Conservation (phyloP, 2,888 invertebrate species). For the Itoplectis maculator region DNA sequence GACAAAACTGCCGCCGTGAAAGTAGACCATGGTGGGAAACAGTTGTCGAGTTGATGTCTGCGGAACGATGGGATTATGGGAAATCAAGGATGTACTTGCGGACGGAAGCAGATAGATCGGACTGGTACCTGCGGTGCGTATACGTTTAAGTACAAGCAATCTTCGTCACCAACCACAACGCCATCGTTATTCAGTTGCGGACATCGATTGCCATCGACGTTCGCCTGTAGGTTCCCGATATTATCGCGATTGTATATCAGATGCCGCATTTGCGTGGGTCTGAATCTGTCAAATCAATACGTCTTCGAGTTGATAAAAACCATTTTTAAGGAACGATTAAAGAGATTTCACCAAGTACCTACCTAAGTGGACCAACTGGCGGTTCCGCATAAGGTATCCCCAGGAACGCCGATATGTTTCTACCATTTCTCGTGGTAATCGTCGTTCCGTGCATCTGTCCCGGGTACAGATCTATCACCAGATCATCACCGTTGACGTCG, state of each 20-base stretch:
- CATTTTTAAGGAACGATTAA: neutral
- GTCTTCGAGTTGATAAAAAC: neutral
- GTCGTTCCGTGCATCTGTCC: neutral
- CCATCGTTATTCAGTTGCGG: slow-evolving; percentile 55
- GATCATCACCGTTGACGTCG: too few species aligned
- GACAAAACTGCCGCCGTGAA: slow-evolving; percentile 67
- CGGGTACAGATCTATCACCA: too few species aligned
- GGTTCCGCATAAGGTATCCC: slow-evolving; percentile 68
- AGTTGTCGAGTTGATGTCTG: neutral
- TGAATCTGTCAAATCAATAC: slow-evolving; percentile 65
- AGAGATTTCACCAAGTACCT: neutral
- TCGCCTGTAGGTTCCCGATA: too few species aligned
- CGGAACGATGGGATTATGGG: neutral
- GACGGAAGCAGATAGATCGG: too few species aligned
- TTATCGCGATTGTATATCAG: too few species aligned
- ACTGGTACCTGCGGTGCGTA: slow-evolving; percentile 60
- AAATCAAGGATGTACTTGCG: neutral
- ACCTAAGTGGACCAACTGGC: slow-evolving; percentile 60
- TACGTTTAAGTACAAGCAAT: slow-evolving; percentile 63
- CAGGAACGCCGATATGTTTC: slow-evolving; percentile 45
- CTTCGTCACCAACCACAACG: slow-evolving; percentile 50
- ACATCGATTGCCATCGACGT: slow-evolving; percentile 52
- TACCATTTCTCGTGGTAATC: slow-evolving; percentile 44
- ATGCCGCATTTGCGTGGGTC: too few species aligned
- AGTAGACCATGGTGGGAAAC: slow-evolving; percentile 28